These are phyloP conservation scores for Spodoptera exigua DNA, from an alignment of 2,888 invertebrate genomes.

Conservation along the genomic window DNA sequence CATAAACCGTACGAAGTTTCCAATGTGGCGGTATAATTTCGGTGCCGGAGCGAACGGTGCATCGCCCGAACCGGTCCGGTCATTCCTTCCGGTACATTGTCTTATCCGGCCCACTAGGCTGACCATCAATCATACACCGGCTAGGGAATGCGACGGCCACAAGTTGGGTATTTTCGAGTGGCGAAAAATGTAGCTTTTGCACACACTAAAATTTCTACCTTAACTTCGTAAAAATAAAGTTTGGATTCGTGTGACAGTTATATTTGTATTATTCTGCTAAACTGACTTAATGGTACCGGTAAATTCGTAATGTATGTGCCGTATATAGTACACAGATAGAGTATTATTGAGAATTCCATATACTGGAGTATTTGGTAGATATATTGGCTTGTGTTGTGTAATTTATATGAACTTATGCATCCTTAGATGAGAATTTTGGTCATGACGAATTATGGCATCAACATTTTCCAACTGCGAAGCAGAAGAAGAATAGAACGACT, in stretches of 20 bases:
- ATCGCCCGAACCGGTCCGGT: slow-evolving; percentile 58
- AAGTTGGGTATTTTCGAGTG: slow-evolving; percentile 56
- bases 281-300: slow-evolving; percentile 55
- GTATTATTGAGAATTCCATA: slow-evolving; percentile 48
- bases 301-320: slow-evolving; percentile 52
- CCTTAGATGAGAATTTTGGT: slow-evolving; percentile 1
- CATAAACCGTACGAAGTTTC: slow-evolving; percentile 44
- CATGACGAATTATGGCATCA: slow-evolving; percentile 1
- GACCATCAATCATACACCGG: slow-evolving; percentile 72
- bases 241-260: slow-evolving; percentile 2
- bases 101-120: slow-evolving; percentile 74
- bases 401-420: slow-evolving; percentile 29
- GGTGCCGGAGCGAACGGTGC: slow-evolving; percentile 39
- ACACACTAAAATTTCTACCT: slow-evolving; percentile 34
- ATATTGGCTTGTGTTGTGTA: slow-evolving; percentile 8
- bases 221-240: neutral
- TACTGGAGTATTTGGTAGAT: slow-evolving; percentile 38
- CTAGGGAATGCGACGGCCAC: slow-evolving; percentile 56
- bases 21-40: slow-evolving; percentile 48
- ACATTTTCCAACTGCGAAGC: too few relatives aligned
- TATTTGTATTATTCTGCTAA: slow-evolving; percentile 40
- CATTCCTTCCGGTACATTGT: slow-evolving; percentile 81
- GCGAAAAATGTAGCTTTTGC: slow-evolving; percentile 45
- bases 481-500: too few relatives aligned
- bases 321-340: slow-evolving; percentile 22